Evolutionary conservation across 2,113 vertebrate genomes (phyloP), one percentile per base, ranked within the genome.

Genomic region (Cygnus buccinator): DNA sequence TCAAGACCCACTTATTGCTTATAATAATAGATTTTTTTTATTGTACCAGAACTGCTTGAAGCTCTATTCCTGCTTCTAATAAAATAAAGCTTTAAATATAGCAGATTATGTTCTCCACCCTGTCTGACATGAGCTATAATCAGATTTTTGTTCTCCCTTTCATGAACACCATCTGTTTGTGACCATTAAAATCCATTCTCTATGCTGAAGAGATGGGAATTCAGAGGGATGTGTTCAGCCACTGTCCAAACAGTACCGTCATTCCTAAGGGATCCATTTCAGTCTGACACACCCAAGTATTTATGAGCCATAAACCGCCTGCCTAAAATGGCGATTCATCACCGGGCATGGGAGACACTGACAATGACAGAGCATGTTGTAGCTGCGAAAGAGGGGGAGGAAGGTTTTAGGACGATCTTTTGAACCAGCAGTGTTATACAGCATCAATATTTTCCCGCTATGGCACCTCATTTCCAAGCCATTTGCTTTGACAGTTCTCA

Each of bases 151-250:
- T 22, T 5, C 35, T 93, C 41, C 62, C 39, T 96, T 96, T 95
- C 91, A 95, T 84, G 92, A 95, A 62, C 71, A 77, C 97, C 97
- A 97, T 97, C 96, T 97, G 97, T 93, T 96, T 89, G 89, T 93
- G 80, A 94, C 97, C 95, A 96, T 97, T 97, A 97, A 96, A 97
- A 97, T 95, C 94, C 95, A 97, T 97, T 97, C 95, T 97, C 93
- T 87, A 85, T 96, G 95, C 93, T 61, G 92, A 84, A 62, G 87
- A 76, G 93, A 94, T 85, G 89, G 90, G 87, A 96, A 95, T 96
- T 94, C 87, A 89, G 89, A 83, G 63, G 70, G 92, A 90, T 94
- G 78, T 90, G 77, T 89, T 94, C 85, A 94, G 90, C 94, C 95
- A 89, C 95, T 95, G 89, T 85, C 91, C 93, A 96, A 96, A 96